Conservation (phyloP, 2,113 vertebrate genomes). For the Camelus dromedarius region DNA sequence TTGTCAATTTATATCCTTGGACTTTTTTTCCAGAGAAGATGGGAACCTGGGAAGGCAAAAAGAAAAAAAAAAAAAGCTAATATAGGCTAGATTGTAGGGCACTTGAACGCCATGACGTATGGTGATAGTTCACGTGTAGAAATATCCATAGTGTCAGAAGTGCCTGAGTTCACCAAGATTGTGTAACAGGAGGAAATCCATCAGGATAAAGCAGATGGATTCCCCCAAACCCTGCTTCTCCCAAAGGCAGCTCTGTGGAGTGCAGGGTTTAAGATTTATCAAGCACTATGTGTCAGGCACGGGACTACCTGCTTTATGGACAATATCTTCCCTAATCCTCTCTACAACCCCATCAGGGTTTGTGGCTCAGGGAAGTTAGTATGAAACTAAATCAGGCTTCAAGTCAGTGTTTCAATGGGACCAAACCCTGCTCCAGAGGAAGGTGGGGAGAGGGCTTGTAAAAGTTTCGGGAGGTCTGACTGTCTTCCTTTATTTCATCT, state of each 20-base stretch:
- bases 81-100: neutral
- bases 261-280: neutral
- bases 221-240: neutral
- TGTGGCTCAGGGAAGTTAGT: neutral
- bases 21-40: neutral
- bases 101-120: too few relatives aligned
- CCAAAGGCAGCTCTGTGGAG: neutral
- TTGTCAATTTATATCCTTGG: neutral
- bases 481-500: too few relatives aligned
- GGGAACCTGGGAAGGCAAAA: neutral
- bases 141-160: neutral
- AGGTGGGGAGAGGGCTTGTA: neutral
- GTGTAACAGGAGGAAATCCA: neutral
- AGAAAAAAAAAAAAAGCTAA: neutral
- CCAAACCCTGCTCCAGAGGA: neutral
- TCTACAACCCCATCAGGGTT: neutral
- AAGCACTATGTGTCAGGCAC: neutral
- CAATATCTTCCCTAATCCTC: neutral
- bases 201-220: neutral
- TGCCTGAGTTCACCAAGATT: neutral
- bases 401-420: neutral
- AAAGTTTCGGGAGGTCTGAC: too few relatives aligned
- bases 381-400: neutral
- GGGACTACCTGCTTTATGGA: neutral
- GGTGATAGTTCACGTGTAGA: neutral